These are phyloP conservation scores for Jordanella pulchra DNA, from an alignment of 2,797 vertebrate genomes.

Conservation along the genomic window DNA sequence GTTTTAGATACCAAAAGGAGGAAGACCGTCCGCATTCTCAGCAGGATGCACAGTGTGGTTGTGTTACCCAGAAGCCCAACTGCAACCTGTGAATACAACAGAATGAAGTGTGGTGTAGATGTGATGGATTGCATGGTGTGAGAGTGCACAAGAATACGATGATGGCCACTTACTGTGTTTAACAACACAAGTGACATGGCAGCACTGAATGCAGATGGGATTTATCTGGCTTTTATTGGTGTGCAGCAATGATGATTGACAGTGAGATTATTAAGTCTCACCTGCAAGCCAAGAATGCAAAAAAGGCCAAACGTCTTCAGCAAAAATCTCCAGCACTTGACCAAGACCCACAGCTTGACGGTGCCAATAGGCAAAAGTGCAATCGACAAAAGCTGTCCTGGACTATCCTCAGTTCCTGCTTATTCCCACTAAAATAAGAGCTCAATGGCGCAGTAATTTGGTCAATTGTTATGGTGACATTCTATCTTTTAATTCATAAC, in stretches of 20 bases:
- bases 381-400: too few relatives aligned
- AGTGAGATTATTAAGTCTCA: background rate
- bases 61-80: background rate
- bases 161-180: slow-evolving; percentile 1
- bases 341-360: too few relatives aligned
- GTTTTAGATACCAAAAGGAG: background rate
- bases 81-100: background rate
- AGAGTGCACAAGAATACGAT: background rate
- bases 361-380: too few relatives aligned
- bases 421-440: too few relatives aligned
- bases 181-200: background rate
- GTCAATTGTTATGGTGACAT: too few relatives aligned
- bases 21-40: slow-evolving; percentile 1
- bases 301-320: too few relatives aligned
- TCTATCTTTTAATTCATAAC: too few relatives aligned
- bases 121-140: background rate
- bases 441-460: too few relatives aligned
- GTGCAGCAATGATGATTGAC: slow-evolving; percentile 1
- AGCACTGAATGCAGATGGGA: background rate
- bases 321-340: too few relatives aligned
- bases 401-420: too few relatives aligned
- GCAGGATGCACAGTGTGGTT: background rate
- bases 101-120: background rate
- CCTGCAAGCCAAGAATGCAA: background rate
- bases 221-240: background rate